Evolutionary conservation across 1,140 invertebrate species (phyloP).

Genomic region (Drosophila subobscura): DNA sequence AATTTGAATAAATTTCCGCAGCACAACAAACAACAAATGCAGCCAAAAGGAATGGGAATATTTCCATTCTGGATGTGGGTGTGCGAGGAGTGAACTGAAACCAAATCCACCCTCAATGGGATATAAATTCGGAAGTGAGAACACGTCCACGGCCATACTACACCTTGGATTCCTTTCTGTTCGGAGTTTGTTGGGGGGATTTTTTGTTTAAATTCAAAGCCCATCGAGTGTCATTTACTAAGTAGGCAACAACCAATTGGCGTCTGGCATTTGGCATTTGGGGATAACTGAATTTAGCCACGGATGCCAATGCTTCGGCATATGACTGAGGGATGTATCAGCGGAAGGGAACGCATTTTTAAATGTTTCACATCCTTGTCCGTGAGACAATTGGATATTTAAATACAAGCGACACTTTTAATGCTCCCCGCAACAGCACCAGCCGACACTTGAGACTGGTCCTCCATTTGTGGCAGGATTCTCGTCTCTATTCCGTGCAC

Average conservation of each 20-base stretch:
- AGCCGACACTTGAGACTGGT: constrained; percentile 36
- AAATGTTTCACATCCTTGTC: constrained; percentile 68
- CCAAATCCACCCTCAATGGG: constrained; percentile 44
- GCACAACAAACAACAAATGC: constrained; percentile 45
- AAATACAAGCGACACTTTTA: constrained; percentile 76
- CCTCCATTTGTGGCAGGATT: neutral
- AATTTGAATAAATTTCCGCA: constrained; percentile 77
- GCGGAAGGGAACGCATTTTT: constrained; percentile 58
- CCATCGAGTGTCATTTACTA: constrained; percentile 73
- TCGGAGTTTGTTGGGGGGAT: constrained; percentile 2
- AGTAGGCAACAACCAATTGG: constrained; percentile 62
- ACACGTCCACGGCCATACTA: constrained; percentile 51
- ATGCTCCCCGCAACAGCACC: constrained; percentile 25
- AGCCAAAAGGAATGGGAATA: constrained; percentile 62
- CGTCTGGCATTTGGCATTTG: constrained; percentile 18
- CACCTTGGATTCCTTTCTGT: constrained; percentile 48
- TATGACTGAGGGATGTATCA: too few relatives aligned
- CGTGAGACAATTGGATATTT: constrained; percentile 70
- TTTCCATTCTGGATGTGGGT: constrained; percentile 8
- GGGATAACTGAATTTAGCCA: constrained; percentile 62
- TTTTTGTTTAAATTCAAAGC: constrained; percentile 59
- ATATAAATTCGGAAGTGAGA: constrained; percentile 50
- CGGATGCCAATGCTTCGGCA: constrained; percentile 11
- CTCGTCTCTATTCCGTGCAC: constrained; percentile 64
- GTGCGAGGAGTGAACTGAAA: constrained; percentile 12